Conservation (phyloP, 2,888 invertebrate genomes). For the Macrostomum cliftonense region DNA sequence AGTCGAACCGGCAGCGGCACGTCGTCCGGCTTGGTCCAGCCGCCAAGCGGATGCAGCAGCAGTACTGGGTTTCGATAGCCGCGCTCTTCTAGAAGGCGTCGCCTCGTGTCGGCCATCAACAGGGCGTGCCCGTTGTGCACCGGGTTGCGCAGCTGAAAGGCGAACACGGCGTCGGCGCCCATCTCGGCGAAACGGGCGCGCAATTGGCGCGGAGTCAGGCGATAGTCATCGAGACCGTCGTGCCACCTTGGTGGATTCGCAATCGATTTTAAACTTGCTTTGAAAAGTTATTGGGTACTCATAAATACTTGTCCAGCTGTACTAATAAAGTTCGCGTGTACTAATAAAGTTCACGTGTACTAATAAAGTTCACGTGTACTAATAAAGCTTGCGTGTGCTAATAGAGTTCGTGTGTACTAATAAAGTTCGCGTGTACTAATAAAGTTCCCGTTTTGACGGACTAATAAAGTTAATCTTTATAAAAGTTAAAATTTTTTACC, state of each 20-base stretch:
- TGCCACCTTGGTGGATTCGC: constrained; percentile 56
- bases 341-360: too few relatives aligned
- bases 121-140: constrained; percentile 97
- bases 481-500: too few relatives aligned
- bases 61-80: constrained; percentile 84
- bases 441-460: too few relatives aligned
- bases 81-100: constrained; percentile 28
- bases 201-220: constrained; percentile 80
- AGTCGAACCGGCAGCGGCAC: constrained; percentile 76
- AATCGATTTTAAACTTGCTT: too few relatives aligned
- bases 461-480: too few relatives aligned
- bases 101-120: constrained; percentile 53
- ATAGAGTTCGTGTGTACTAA: too few relatives aligned
- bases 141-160: constrained; percentile 87
- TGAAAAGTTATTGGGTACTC: too few relatives aligned
- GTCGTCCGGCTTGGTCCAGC: constrained; percentile 97
- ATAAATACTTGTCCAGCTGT: too few relatives aligned
- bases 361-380: too few relatives aligned
- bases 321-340: too few relatives aligned
- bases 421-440: too few relatives aligned
- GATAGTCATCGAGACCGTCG: constrained; percentile 79
- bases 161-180: constrained; percentile 80
- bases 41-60: constrained; percentile 77
- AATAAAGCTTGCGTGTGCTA: too few relatives aligned
- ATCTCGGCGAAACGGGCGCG: constrained; percentile 50